Evolutionary conservation across 37 sponge, comb jelly and placozoan species (phyloP).

Genomic region (Dysidea cf. avara): DNA sequence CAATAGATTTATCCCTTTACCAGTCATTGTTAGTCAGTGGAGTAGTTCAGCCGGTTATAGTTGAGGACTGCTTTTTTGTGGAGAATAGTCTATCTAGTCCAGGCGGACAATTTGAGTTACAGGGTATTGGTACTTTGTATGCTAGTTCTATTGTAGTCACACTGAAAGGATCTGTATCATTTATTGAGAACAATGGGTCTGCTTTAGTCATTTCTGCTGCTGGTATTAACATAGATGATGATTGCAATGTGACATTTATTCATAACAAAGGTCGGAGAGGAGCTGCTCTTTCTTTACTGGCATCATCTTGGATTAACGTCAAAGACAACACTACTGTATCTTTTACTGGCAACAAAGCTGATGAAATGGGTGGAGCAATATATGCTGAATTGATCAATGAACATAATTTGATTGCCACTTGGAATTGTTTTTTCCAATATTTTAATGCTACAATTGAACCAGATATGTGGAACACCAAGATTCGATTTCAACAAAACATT

Average conservation of each 20-base stretch:
- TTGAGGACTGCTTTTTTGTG: neutral
- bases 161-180: neutral
- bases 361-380: constrained; percentile 11
- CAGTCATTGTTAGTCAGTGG: neutral
- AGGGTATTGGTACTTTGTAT: constrained; percentile 17
- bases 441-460: neutral
- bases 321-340: neutral
- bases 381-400: constrained; percentile 8
- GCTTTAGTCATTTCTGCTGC: neutral
- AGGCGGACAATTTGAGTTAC: neutral
- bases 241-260: neutral
- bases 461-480: neutral
- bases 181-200: constrained; percentile 1
- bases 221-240: too few species aligned
- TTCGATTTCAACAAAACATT: constrained; percentile 5
- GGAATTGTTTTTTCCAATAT: constrained; percentile 20
- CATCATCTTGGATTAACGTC: constrained; percentile 8
- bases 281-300: constrained; percentile 13
- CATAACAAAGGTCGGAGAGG: constrained; percentile 6
- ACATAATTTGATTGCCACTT: neutral
- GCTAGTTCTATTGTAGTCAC: neutral
- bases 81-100: neutral
- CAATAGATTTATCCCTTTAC: constrained; percentile 6
- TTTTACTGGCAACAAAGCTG: constrained; percentile 8
- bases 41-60: neutral